Conservation (phyloP, 2,888 invertebrate species). For the Sesamia inferens region DNA sequence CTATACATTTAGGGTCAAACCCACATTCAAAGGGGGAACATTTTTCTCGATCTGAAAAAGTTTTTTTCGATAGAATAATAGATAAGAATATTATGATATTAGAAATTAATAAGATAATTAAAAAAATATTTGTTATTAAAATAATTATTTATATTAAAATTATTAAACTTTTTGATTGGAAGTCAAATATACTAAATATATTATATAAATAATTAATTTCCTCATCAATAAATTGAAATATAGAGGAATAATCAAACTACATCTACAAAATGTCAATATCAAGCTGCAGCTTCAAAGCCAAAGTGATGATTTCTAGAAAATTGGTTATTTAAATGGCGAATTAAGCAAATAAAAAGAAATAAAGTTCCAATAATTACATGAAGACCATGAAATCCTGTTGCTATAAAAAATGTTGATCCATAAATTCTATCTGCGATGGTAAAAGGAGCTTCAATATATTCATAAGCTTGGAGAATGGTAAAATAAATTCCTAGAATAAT, state of each 20-base stretch:
- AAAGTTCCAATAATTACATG: conserved; percentile 91
- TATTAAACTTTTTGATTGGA: conserved; percentile 92
- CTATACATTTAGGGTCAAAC: conserved; percentile 81
- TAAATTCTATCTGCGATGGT: conserved; percentile 88
- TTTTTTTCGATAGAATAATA: conserved; percentile 90
- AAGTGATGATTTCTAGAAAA: conserved; percentile 67
- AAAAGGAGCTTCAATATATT: conserved; percentile 91
- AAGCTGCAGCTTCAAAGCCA: conserved; percentile 72
- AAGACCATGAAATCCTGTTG: conserved; percentile 94
- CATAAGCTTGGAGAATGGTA: conserved; percentile 91
- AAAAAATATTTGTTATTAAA: conserved; percentile 75
- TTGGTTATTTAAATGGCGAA: conserved; percentile 77
- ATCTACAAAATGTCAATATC: conserved; percentile 85
- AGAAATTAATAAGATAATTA: conserved; percentile 81
- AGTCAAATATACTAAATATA: conserved; percentile 93
- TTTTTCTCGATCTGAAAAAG: conserved; percentile 91
- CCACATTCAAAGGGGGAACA: conserved; percentile 90
- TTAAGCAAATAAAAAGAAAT: conserved; percentile 75
- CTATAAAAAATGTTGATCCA: conserved; percentile 93
- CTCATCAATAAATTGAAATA: conserved; percentile 92
- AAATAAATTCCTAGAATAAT: conserved; percentile 90
- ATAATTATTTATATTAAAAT: conserved; percentile 91
- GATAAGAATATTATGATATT: conserved; percentile 87
- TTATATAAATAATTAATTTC: conserved; percentile 91
- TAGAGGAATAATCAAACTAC: conserved; percentile 83